Percentiles rank a stretch among this genome's conserved stretches.
phyloP scores from a whole-genome alignment of 2,888 invertebrate species.

The Scaptodrosophila latifasciaeformis region DNA sequence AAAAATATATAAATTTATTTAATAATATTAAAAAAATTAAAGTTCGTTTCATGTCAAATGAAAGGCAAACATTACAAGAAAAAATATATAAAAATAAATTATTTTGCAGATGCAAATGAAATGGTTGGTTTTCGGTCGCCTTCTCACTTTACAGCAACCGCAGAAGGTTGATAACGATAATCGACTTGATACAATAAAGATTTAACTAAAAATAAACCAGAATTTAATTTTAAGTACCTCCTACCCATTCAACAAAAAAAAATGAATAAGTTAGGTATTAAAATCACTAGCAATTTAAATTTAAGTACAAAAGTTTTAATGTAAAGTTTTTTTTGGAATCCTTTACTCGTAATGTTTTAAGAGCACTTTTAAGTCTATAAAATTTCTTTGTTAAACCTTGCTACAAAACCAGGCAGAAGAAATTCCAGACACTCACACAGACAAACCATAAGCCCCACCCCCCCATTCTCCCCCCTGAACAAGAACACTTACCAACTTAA shows the following conservation, averaged over 20 bases:
- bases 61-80: constrained; percentile 20
- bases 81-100: constrained; percentile 12
- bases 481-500: constrained; percentile 21
- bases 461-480: too few relatives aligned
- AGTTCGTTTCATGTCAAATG: constrained; percentile 11
- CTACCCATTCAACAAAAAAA: too few relatives aligned
- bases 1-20: too few relatives aligned
- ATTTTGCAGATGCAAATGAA: too few relatives aligned
- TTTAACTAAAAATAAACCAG: constrained; percentile 18
- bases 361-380: not conserved
- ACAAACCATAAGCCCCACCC: constrained; percentile 19
- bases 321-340: not conserved
- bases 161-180: constrained; percentile 81
- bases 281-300: not conserved
- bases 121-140: constrained; percentile 80
- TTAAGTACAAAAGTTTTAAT: not conserved
- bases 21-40: constrained; percentile 32
- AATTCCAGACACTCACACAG: constrained; percentile 9
- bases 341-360: too few relatives aligned
- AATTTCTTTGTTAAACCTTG: not conserved
- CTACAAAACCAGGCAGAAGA: constrained; percentile 16
- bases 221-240: too few relatives aligned
- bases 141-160: constrained; percentile 89
- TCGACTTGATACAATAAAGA: constrained; percentile 39
- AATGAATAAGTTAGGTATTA: constrained; percentile 18